Base-by-base conservation (phyloP, 2,113 vertebrate genomes). In the Psephotus haematonotus region DNA sequence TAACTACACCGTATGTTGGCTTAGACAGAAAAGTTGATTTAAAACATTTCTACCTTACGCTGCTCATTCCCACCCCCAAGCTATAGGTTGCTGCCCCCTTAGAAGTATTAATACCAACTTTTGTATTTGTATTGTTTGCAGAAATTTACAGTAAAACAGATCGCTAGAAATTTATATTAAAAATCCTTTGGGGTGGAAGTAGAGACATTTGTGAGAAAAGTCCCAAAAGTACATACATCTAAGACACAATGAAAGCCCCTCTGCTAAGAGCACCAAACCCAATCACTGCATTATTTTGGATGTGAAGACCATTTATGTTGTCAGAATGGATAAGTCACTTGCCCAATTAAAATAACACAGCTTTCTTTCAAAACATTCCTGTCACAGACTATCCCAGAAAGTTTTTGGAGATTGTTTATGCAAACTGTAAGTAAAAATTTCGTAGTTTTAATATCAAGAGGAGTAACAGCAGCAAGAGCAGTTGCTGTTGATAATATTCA, bases 1-100 rank as follows among this genome's bases (percentile, higher is more conserved):
- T 35, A 69, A 35, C 22, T 31, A 31, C 2, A 2, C 19, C 2
- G 0, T 10, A 16, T 3, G 37, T 18, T 59, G 49, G 6, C 44
- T 49, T 11, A 8, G 41, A 31, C 35, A 70, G 76, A 62, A 55
- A 67, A 63, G 37, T 17, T 43, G 5, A n/a, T 46, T 23, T 39
- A 28, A 72, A n/a, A 49, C 7, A 7, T 49, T 72, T 68, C 29
- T 65, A 22, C 28, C 29, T n/a, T 69, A 4, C 50, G 14, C 25
- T 76, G 20, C 24, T 52, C 27, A 14, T 41, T 88, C 24, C 17
- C 5, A 53, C 4, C 5, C 16, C 49, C 29, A 20, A 0, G 5
- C 27, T 33, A 29, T 2, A 39, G 55, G 5, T 11, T n/a, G 15
- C 62, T 74, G 44, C 33, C 50, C 23, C 31, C 41, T 80, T 8